A percentile compares a stretch with the other conserved stretches of the same genome.
phyloP scores from a whole-genome alignment of 2,888 invertebrate species.

The Corythucha ciliata region DNA sequence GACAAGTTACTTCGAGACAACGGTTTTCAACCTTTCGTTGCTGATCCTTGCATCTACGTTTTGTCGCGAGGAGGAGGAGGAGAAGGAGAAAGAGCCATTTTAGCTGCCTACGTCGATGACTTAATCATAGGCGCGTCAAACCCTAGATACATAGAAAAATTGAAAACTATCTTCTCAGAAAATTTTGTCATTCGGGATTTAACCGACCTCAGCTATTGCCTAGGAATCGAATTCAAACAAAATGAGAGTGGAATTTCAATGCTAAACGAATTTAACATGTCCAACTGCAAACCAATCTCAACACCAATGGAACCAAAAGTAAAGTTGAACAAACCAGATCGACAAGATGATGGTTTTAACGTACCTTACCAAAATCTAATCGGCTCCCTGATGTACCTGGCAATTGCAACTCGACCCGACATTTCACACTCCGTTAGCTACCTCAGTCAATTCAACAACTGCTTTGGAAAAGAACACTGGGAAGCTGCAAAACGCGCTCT shows the following conservation, averaged over 20 bases:
- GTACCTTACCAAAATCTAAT: conserved; percentile 26
- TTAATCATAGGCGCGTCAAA: no score
- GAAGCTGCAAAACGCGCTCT: conserved; percentile 29
- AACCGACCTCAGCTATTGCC: conserved; percentile 9
- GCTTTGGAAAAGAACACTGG: conserved; percentile 14
- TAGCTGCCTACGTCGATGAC: conserved; percentile 16
- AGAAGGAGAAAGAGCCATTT: no score
- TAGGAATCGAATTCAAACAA: conserved; percentile 17
- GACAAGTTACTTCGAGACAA: conserved; percentile 3
- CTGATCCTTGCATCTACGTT: conserved; percentile 13
- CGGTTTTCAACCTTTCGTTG: conserved; percentile 5
- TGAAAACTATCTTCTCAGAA: conserved; percentile 1
- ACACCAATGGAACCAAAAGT: conserved; percentile 12
- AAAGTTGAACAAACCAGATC: no score
- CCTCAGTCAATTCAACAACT: conserved; percentile 7
- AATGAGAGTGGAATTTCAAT: background rate
- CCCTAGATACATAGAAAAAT: no score
- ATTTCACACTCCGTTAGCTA: conserved; percentile 12
- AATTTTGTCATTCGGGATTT: conserved; percentile 13
- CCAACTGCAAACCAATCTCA: conserved; percentile 13
- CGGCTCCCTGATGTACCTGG: conserved; percentile 22
- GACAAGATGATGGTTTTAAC: no score
- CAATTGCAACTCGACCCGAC: conserved; percentile 14
- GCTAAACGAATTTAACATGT: conserved; percentile 7
- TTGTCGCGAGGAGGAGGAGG: background rate